Evolutionary conservation across 1,140 invertebrate species (phyloP), one percentile per base, ranked within the genome.

Genomic region (Chionoecetes opilio): DNA sequence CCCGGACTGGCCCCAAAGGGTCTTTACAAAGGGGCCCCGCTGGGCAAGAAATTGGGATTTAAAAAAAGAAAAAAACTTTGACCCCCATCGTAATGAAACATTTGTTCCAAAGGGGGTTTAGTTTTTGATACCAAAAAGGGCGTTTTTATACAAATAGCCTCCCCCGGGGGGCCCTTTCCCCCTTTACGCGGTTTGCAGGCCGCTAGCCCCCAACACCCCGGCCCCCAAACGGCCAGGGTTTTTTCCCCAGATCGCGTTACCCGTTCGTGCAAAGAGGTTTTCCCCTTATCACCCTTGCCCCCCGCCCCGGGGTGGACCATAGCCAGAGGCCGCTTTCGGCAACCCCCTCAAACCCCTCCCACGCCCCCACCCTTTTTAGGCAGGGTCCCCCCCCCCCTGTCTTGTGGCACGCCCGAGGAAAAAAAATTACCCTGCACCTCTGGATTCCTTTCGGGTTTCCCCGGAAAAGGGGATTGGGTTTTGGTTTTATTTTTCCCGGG

Each of bases 281-380:
- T 35, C 84, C 84, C 17, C 87, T 93, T 84, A 93, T 93, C 38
- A 87, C 38, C 8, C 9, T 93, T n/a, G n/a, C 92, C 31, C 31
- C 92, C n/a, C n/a, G n/a, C 0, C 38, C 92, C 29, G 92, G 92
- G 82, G 87, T 93, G 84, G 92, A 93, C 41, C 46, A 3, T 3
- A 35, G 92, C 17, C 92, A 93, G 92, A 93, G 92, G 92, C 92
- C 26, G 84, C 53, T 37, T n/a, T 93, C 31, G 92, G 92, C 17
- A 93, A 93, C 32, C 84, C 87, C 31, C 84, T 86, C 9, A 93
- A n/a, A 87, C 46, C n/a, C n/a, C n/a, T n/a, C n/a, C n/a, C n/a
- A n/a, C n/a, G n/a, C n/a, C 82, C 92, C n/a, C n/a, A n/a, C n/a
- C n/a, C n/a, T n/a, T 9, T 82, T 2, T 29, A 92, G 3, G 41